Evolutionary conservation across 1,140 invertebrate species (phyloP).

Genomic region (Zaprionus lachaisei): DNA sequence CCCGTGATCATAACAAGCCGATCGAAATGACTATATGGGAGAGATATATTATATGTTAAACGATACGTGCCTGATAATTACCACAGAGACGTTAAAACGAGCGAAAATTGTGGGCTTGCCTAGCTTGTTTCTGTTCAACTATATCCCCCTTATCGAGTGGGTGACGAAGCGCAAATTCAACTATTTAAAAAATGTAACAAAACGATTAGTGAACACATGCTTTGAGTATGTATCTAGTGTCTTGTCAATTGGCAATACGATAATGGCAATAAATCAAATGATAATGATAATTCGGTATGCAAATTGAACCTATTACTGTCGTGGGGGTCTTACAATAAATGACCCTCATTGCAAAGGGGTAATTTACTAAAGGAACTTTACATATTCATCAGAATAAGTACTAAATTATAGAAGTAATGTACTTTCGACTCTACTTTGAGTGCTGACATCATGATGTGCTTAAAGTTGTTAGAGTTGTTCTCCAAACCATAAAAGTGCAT

Average conservation of each 20-base stretch:
- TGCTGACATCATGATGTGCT: not conserved
- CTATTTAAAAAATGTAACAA: not conserved
- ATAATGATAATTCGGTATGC: constrained; percentile 17
- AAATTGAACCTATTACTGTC: constrained; percentile 13
- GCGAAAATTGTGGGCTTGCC: constrained; percentile 16
- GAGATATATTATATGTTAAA: not conserved
- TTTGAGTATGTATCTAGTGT: not conserved
- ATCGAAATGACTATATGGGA: constrained; percentile 15
- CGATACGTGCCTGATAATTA: constrained; percentile 10
- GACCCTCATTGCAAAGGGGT: not conserved
- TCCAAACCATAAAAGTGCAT: not conserved
- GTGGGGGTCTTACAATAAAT: no score
- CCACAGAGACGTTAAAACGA: not conserved
- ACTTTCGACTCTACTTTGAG: not conserved
- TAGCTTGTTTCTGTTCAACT: not conserved
- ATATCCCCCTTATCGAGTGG: not conserved
- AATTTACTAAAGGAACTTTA: not conserved
- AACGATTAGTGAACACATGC: not conserved
- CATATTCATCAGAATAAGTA: not conserved
- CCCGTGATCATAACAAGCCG: constrained; percentile 18
- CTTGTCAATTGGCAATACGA: not conserved
- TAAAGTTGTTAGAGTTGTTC: not conserved
- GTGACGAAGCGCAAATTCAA: not conserved
- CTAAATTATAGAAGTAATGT: not conserved
- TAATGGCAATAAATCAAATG: not conserved